Evolutionary conservation across 92 coral and sea anemone genomes (phyloP), one percentile per base, ranked within the genome.

Genomic region (Muricea muricata): DNA sequence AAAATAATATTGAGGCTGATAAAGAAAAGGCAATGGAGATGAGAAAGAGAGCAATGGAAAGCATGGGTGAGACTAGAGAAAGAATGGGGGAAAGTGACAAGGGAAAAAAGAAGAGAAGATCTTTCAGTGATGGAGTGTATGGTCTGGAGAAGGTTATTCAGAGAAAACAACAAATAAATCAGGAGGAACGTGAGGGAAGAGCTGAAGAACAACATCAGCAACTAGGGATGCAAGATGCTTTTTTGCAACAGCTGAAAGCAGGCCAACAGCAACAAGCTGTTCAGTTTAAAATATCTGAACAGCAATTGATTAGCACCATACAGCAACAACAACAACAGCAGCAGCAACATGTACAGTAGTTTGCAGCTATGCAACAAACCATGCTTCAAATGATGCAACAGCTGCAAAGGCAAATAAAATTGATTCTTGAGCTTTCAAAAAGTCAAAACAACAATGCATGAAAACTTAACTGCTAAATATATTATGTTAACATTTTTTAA

Each of bases 11-110:
- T n/a, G 37, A 61, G 13, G 37, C 32, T 1, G 37, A 61, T 25
- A 61, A 32, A 31, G n/a, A 12, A 31, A 31, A 61, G 37, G 70
- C 70, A 61, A 5, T 61, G 18, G 70, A 61, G 70, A 61, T 61
- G 70, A 25, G 70, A 12, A 61, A 61, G 70, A 25, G 70, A 9
- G 70, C 70, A 2, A 61, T 61, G 70, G 70, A 61, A 15, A 61
- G 12, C 6, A 61, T 61, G 70, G 70, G 70, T 5, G 70, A 61
- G 18, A 61, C 70, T 7, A 25, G 33, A 61, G 33, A 61, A 31
- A 61, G 70, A 31, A n/a, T 61, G 18, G 37, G 70, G n/a, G 33
- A 61, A 61, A 15, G 11, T 14, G 32, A n/a, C n/a, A n/a, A n/a
- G n/a, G n/a, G n/a, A n/a, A n/a, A n/a, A n/a, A n/a, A n/a, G n/a